Evolutionary conservation across 2,888 invertebrate species (phyloP), one percentile per base, ranked within the genome.

Genomic region (Drosophila barbarae): DNA sequence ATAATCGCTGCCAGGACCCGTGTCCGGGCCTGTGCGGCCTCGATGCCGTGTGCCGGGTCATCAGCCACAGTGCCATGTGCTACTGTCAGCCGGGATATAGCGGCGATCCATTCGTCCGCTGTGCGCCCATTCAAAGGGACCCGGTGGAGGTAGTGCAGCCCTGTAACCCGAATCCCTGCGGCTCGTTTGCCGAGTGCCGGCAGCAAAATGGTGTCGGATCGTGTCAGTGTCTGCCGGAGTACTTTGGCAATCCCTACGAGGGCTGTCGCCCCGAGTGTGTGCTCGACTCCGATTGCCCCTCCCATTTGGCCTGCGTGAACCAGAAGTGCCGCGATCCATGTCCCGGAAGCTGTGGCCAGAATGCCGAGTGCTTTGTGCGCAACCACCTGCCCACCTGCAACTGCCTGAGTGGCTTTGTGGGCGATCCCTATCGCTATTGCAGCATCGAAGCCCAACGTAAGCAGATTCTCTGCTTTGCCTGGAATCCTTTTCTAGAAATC

Each of bases 141-240:
- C 75, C 77, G 6, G 79, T 86, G 4, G 88, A 89, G 64, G 75
- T 90, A 49, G 85, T 89, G 34, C 92, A 92, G 73, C 94, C 94
- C 0, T 95, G 95, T 76, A 90, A 91, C 73, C 94, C 94, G n/a
- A 93, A 93, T 63, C 95, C 95, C n/a, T 96, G 96, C 87, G 96
- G 95, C 47, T 89, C 93, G 28, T 95, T 95, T 87, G 93, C 95
- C 23, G 90, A 91, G 72, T 96, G 96, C 85, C 91, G 90, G 80
- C 92, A 92, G 82, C 92, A 91, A 75, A 91, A 91, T 79, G 91
- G 91, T 56, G 92, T 92, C 30, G 93, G 92, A n/a, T 91, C 93
- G 3, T 95, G 95, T 81, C 91, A 92, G 72, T 95, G 95, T 87
- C 89, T 93, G 49, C 90, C 91, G 8, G 93, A 93, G 50, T 94